Evolutionary conservation across 2,797 vertebrate genomes (phyloP).

Genomic region (Poecilia wingei): DNA sequence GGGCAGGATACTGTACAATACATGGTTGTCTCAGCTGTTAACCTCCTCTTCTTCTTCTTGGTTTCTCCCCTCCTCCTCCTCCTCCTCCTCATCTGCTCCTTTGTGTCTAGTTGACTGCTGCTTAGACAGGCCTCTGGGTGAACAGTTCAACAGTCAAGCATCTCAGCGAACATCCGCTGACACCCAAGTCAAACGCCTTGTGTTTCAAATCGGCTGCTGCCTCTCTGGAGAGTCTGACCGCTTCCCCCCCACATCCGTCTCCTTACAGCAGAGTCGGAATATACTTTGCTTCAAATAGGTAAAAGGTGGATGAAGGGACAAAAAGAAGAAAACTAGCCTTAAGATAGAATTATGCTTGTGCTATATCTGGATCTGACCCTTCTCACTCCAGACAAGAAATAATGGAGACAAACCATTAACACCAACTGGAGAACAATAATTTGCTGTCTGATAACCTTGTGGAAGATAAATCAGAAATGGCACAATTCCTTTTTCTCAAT

Average conservation of each 20-base stretch:
- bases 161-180: slow-evolving; percentile 49
- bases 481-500: slow-evolving; percentile 28
- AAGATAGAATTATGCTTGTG: neutral
- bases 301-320: neutral
- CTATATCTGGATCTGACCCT: slow-evolving; percentile 9
- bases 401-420: slow-evolving; percentile 21
- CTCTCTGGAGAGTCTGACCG: slow-evolving; percentile 44
- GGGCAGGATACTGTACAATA: slow-evolving; percentile 45
- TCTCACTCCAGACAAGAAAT: slow-evolving; percentile 19
- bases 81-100: slow-evolving; percentile 36
- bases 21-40: slow-evolving; percentile 65
- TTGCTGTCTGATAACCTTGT: slow-evolving; percentile 54
- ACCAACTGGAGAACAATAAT: slow-evolving; percentile 18
- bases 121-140: slow-evolving; percentile 58
- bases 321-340: neutral
- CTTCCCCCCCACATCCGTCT: slow-evolving; percentile 11
- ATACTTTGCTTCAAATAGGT: slow-evolving; percentile 9
- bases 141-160: slow-evolving; percentile 62
- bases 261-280: slow-evolving; percentile 22
- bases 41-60: slow-evolving; percentile 38
- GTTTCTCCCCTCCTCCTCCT: slow-evolving; percentile 21
- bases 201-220: slow-evolving; percentile 49
- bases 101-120: slow-evolving; percentile 55
- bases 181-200: slow-evolving; percentile 60
- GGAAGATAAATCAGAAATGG: slow-evolving; percentile 40